Evolutionary conservation across 2,888 invertebrate species (phyloP), one percentile per base, ranked within the genome.

Genomic region (Dynastes tityus): DNA sequence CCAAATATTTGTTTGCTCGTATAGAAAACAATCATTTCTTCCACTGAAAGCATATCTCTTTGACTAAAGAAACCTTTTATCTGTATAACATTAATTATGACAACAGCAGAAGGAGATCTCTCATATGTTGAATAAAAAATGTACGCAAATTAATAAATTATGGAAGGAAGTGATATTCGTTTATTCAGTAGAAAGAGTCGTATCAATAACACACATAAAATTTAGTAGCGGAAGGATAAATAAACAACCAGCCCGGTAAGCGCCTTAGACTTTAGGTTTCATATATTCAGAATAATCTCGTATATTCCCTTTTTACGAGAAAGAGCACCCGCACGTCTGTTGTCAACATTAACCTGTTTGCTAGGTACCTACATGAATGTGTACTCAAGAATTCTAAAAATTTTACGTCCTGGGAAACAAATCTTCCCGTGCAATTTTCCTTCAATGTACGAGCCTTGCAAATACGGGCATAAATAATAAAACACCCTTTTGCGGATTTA

Each of bases 381-480:
- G 1, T 64, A 64, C 64, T 37, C 40, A 32, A n/a, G 13, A 37
- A 64, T 37, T 16, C 37, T n/a, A 37, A 40, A 64, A 64, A 13
- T 64, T 40, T 64, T 40, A 64, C 64, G 16, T 40, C 6, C 16
- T 11, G 37, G 40, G 22, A 67, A 67, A 45, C 45, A 67, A 67
- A 67, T 67, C 37, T 73, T 55, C 1, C 16, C 37, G 11, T 16
- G 71, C 71, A 71, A 71, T 71, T 71, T 71, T 58, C 32, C 71
- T 55, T 58, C 73, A 16, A 73, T 32, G 45, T 40, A 45, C 37
- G 51, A 16, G 58, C 40, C 40, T 58, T 37, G 22, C 22, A 73
- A 73, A 73, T 58, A 40, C 58, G 58, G 58, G 58, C 37, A 73
- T 73, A 73, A 73, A 73, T 73, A 73, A 73, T 73, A 73, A 73